These are phyloP conservation scores for Harpagifer antarcticus DNA, from an alignment of 2,797 vertebrate genomes.

Conservation along the genomic window DNA sequence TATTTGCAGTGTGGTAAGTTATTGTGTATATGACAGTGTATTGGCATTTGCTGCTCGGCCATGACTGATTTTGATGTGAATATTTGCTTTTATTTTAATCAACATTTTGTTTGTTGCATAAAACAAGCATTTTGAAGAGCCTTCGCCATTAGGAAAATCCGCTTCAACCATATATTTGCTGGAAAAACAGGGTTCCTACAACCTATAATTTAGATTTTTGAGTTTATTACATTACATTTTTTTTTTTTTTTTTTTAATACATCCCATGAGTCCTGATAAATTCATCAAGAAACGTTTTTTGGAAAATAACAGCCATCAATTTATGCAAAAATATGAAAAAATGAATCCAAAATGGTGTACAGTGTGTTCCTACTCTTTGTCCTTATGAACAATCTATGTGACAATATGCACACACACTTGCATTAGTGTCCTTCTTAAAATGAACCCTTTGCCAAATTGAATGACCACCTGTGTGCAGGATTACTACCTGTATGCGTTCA, in stretches of 20 bases:
- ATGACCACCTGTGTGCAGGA: too few relatives aligned
- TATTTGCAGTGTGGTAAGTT: background rate
- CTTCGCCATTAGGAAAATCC: too few relatives aligned
- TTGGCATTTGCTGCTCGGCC: background rate
- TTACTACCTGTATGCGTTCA: background rate
- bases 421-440: constrained; percentile 17
- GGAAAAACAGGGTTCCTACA: too few relatives aligned
- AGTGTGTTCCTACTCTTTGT: background rate
- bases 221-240: too few relatives aligned
- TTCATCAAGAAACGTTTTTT: background rate
- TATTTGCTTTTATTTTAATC: background rate
- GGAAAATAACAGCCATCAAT: background rate
- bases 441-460: constrained; percentile 21
- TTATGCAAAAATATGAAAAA: background rate
- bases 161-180: too few relatives aligned
- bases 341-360: background rate
- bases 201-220: too few relatives aligned
- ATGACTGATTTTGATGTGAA: background rate
- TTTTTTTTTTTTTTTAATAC: too few relatives aligned
- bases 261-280: background rate
- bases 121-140: background rate
- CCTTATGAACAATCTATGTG: background rate
- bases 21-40: background rate
- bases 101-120: background rate
- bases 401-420: constrained; percentile 19